phyloP scores from a whole-genome alignment of 2,113 vertebrate species.

The Ophthalmolycus amberensis region DNA sequence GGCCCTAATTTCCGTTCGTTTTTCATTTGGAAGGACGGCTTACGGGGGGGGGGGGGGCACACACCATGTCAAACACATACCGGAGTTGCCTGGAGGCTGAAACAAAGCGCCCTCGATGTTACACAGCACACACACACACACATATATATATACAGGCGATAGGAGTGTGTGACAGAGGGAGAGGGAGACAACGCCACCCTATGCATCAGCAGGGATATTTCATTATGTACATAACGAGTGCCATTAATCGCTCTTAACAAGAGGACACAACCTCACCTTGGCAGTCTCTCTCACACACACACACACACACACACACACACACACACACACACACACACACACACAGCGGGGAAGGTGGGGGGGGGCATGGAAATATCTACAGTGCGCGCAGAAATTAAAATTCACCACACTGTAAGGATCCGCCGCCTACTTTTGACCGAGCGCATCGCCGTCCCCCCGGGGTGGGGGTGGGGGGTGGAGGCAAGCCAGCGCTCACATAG shows the following conservation, averaged over 20 bases:
- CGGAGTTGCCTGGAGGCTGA: constrained; percentile 70
- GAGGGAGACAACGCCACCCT: constrained; percentile 71
- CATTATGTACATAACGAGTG: constrained; percentile 84
- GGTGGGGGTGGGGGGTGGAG: constrained; percentile 48
- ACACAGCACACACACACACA: constrained; percentile 31
- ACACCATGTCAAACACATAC: constrained; percentile 69
- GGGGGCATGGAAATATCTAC: constrained; percentile 68
- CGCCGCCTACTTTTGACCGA: constrained; percentile 74
- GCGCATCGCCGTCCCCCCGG: constrained; percentile 38
- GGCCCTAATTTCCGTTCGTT: constrained; percentile 66
- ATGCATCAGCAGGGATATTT: constrained; percentile 83
- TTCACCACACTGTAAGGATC: constrained; percentile 77
- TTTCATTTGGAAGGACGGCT: constrained; percentile 67
- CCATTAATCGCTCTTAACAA: constrained; percentile 87
- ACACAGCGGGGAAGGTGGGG: constrained; percentile 61
- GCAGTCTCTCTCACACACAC: constrained; percentile 62
- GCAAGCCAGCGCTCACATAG: constrained; percentile 65
- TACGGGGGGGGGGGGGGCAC: constrained; percentile 23
- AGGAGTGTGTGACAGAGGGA: constrained; percentile 14
- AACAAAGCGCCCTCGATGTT: constrained; percentile 57
- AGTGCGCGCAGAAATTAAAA: constrained; percentile 77
- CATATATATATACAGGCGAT: background rate
- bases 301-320: background rate
- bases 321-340: no score
- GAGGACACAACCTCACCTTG: constrained; percentile 86